Evolutionary conservation across 2,888 invertebrate genomes (phyloP).

Genomic region (Argyresthia albistria): DNA sequence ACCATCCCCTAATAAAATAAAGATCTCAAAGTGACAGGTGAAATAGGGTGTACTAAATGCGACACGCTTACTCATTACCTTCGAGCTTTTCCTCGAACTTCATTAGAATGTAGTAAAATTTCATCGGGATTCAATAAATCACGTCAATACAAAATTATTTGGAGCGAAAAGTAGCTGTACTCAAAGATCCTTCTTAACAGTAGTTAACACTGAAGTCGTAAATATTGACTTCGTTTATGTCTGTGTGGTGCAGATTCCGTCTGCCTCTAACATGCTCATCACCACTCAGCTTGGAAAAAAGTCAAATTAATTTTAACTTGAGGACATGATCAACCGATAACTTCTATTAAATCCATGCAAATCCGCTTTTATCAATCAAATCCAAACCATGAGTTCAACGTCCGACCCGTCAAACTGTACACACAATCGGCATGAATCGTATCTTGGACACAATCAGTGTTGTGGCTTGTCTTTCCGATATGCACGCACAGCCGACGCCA

Average conservation of each 20-base stretch:
- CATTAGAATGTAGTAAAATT: not conserved
- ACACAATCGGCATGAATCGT: constrained; percentile 13
- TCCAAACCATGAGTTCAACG: constrained; percentile 2
- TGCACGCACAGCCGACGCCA: constrained; percentile 7
- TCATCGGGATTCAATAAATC: not conserved
- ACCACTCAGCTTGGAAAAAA: no score
- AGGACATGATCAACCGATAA: no score
- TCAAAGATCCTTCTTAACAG: no score
- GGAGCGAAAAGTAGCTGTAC: no score
- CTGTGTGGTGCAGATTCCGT: no score
- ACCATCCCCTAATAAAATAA: constrained; percentile 14
- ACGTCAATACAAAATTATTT: constrained; percentile 7
- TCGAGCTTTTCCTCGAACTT: constrained; percentile 2
- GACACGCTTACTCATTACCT: constrained; percentile 38
- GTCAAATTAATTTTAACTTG: no score
- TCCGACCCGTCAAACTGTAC: constrained; percentile 32
- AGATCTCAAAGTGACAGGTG: constrained; percentile 19
- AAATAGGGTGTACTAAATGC: constrained; percentile 45
- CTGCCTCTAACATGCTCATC: no score
- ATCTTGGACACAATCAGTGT: constrained; percentile 57
- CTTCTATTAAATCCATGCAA: no score
- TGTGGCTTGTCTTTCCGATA: constrained; percentile 10
- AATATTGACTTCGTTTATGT: no score
- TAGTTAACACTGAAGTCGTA: no score
- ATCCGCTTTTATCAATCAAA: no score